These are phyloP conservation scores for Ictalurus punctatus DNA, from an alignment of 2,113 vertebrate genomes.

Conservation along the genomic window DNA sequence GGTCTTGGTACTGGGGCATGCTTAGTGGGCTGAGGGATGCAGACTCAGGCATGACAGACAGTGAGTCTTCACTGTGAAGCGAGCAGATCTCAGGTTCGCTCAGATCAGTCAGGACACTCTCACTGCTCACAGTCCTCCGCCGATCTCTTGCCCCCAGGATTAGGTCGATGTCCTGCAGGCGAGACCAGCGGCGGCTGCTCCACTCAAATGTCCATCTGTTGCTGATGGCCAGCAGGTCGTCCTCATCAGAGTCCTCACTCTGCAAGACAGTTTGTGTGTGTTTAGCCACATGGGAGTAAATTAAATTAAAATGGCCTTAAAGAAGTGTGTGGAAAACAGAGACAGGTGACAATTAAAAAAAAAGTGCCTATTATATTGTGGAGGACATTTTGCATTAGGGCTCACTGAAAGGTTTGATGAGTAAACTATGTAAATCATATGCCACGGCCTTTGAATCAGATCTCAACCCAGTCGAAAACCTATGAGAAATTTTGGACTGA, in stretches of 20 bases:
- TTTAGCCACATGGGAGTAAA: not conserved
- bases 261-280: conserved; percentile 59
- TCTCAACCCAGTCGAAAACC: not conserved
- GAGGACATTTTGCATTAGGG: not conserved
- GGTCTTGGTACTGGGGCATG: conserved; percentile 71
- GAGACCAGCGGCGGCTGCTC: conserved; percentile 93
- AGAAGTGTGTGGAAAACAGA: not conserved
- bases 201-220: conserved; percentile 98
- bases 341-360: not conserved
- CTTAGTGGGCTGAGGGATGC: conserved; percentile 67
- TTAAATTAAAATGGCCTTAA: not conserved
- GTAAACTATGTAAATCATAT: not conserved
- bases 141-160: conserved; percentile 74
- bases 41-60: conserved; percentile 75
- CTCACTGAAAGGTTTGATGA: not conserved
- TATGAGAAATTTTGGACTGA: not conserved
- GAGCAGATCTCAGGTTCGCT: conserved; percentile 91
- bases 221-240: conserved; percentile 92
- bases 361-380: not conserved
- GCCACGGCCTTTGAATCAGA: not conserved
- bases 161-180: conserved; percentile 79
- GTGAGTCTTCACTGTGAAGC: conserved; percentile 82
- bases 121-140: conserved; percentile 84
- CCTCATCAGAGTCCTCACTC: conserved; percentile 96
- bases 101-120: conserved; percentile 91